Conservation (phyloP, 2,113 vertebrate species). For the Hydrochoerus hydrochaeris region DNA sequence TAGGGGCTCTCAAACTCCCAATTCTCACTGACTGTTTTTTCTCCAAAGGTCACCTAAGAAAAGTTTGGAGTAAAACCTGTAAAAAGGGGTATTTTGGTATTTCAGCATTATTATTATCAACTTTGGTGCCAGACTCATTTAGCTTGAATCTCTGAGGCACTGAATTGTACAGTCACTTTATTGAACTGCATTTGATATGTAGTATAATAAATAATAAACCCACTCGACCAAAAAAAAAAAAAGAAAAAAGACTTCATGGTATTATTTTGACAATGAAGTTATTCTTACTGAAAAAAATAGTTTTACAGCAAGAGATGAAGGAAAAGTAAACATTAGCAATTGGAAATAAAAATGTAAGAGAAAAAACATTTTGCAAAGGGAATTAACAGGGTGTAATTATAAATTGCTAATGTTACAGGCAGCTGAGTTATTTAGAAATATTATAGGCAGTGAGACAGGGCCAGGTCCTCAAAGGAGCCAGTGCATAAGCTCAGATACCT, state of each 20-base stretch:
- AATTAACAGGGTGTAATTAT: not conserved
- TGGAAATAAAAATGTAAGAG: not conserved
- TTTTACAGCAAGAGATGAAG: conserved; percentile 4
- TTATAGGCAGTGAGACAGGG: no score
- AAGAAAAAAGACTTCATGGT: not conserved
- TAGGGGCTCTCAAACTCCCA: not conserved
- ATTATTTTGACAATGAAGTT: not conserved
- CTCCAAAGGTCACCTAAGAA: not conserved
- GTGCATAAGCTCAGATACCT: no score
- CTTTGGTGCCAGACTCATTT: not conserved
- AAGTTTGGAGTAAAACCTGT: not conserved
- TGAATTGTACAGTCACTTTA: not conserved
- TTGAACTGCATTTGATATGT: not conserved
- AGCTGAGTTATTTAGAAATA: no score
- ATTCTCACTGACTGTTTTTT: not conserved
- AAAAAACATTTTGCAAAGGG: not conserved
- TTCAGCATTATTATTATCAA: not conserved
- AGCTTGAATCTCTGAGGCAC: not conserved
- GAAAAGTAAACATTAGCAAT: not conserved
- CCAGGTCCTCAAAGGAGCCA: no score
- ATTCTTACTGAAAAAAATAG: not conserved
- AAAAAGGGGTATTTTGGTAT: not conserved
- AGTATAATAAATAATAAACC: not conserved
- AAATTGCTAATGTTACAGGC: not conserved
- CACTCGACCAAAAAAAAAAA: no score